Conservation (phyloP, 2,888 invertebrate species). For the Melanchra persicariae region DNA sequence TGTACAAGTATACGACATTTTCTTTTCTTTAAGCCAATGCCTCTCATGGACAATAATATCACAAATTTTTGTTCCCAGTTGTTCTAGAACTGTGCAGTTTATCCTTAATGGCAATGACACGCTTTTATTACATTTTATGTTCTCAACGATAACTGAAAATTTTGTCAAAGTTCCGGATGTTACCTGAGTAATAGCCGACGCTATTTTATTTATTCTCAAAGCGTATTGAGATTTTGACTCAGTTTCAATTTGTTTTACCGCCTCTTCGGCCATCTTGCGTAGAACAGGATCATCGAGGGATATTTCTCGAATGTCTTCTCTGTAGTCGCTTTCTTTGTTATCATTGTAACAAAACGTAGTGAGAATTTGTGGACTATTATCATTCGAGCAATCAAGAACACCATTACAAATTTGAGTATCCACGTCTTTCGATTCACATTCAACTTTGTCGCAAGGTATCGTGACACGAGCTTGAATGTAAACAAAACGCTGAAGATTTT, state of each 20-base stretch:
- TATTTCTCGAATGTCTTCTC: constrained; percentile 67
- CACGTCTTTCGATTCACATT: constrained; percentile 77
- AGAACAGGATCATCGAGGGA: constrained; percentile 77
- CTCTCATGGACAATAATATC: constrained; percentile 78
- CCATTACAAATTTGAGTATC: constrained; percentile 89
- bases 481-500: constrained; percentile 75
- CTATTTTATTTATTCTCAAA: constrained; percentile 75
- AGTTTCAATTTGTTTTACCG: constrained; percentile 78
- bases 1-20: constrained; percentile 77
- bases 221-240: constrained; percentile 73
- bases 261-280: constrained; percentile 69
- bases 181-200: constrained; percentile 76
- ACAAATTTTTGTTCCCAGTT: constrained; percentile 78
- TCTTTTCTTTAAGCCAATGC: constrained; percentile 75
- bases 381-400: constrained; percentile 83
- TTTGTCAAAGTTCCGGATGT: constrained; percentile 78
- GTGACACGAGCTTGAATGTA: constrained; percentile 79
- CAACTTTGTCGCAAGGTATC: constrained; percentile 76
- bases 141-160: constrained; percentile 74
- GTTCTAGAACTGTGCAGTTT: constrained; percentile 75
- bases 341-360: constrained; percentile 88
- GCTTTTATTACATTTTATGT: constrained; percentile 78
- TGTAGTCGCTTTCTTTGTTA: constrained; percentile 60
- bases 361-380: constrained; percentile 84
- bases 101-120: constrained; percentile 67